phyloP scores from a whole-genome alignment of 2,888 invertebrate species.

The Diarsia mendica region DNA sequence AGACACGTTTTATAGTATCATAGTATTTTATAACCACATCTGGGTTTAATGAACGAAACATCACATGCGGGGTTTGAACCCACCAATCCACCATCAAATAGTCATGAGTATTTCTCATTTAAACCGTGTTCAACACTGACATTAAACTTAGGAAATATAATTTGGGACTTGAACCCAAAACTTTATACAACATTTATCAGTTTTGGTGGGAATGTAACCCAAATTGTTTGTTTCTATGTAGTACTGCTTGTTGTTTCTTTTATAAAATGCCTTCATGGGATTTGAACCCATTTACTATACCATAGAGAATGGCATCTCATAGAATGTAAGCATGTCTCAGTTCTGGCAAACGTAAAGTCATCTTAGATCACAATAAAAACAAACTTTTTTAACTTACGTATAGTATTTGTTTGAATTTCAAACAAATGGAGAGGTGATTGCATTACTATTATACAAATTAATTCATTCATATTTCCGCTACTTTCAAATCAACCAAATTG shows the following conservation, averaged over 20 bases:
- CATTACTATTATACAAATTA: background rate
- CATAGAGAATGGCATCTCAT: background rate
- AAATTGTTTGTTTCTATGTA: background rate
- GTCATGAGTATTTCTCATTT: too few relatives aligned
- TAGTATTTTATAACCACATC: background rate
- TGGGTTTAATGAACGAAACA: background rate
- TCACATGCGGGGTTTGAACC: conserved; percentile 28
- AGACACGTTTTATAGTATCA: background rate
- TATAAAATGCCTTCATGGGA: background rate
- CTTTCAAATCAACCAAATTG: conserved; percentile 10
- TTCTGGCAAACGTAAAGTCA: background rate
- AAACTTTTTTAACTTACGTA: background rate
- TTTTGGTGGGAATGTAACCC: conserved; percentile 28
- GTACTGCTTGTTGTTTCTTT: background rate
- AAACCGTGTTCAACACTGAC: background rate
- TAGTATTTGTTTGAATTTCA: background rate
- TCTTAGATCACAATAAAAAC: background rate
- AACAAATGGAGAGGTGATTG: background rate
- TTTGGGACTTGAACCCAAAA: conserved; percentile 4
- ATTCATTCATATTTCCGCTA: background rate
- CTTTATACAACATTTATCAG: background rate
- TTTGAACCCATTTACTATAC: background rate
- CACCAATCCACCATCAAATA: background rate
- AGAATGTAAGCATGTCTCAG: background rate
- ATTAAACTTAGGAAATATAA: background rate